phyloP scores from a whole-genome alignment of 2,113 vertebrate species.

The Oxyura jamaicensis region DNA sequence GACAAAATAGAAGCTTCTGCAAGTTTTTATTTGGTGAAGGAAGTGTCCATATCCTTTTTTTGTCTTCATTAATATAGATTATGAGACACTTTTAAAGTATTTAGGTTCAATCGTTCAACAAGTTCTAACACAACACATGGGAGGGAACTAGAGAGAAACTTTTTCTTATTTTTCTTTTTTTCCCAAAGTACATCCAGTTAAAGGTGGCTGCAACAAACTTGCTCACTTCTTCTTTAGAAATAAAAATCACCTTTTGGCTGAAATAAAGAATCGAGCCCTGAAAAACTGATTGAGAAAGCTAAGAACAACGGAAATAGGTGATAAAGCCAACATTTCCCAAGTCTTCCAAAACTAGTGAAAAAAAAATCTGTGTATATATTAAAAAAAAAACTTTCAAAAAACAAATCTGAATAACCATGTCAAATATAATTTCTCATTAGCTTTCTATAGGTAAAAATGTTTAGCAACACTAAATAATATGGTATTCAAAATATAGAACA shows the following conservation, averaged over 20 bases:
- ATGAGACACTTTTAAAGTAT: neutral
- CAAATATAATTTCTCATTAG: constrained; percentile 68
- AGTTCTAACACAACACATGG: neutral
- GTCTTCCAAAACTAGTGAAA: neutral
- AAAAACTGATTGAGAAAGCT: constrained; percentile 39
- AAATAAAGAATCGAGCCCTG: constrained; percentile 12
- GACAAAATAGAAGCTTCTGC: neutral
- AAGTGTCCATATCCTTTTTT: neutral
- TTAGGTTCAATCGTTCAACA: neutral
- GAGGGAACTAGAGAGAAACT: neutral
- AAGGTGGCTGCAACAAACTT: neutral
- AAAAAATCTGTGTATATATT: neutral
- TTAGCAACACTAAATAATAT: constrained; percentile 85
- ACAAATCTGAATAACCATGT: constrained; percentile 40
- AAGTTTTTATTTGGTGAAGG: neutral
- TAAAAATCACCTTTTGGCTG: neutral
- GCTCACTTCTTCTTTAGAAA: neutral
- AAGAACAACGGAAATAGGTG: constrained; percentile 8
- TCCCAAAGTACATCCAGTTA: neutral
- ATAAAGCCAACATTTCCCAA: constrained; percentile 26
- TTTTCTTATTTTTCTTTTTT: neutral
- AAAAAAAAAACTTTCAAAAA: neutral
- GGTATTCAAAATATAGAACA: constrained; percentile 85
- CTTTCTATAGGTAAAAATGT: constrained; percentile 64
- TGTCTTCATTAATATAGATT: neutral